Evolutionary conservation across 1,140 invertebrate species (phyloP).

Genomic region (Aradophagus sp.): DNA sequence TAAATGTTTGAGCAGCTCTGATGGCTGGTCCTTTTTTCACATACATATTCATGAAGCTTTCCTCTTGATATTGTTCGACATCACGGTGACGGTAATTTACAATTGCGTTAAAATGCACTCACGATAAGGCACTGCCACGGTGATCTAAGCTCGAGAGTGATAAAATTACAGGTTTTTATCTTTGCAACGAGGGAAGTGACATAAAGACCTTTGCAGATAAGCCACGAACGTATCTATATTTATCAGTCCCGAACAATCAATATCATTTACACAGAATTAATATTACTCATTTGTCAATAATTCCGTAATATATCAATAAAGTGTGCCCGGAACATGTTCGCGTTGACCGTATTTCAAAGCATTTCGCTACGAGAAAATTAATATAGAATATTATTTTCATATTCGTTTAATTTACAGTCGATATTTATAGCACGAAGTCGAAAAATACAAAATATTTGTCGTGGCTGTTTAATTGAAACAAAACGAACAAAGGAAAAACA

Average conservation of each 20-base stretch:
- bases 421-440: too few relatives aligned
- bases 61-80: constrained; percentile 27
- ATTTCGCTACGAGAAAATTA: constrained; percentile 4
- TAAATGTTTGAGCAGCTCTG: constrained; percentile 14
- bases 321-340: constrained; percentile 21
- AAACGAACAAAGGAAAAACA: too few relatives aligned
- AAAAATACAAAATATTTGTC: too few relatives aligned
- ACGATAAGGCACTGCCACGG: constrained; percentile 17
- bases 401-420: too few relatives aligned
- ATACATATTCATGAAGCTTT: constrained; percentile 32
- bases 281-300: constrained; percentile 52
- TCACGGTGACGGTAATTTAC: constrained; percentile 42
- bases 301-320: constrained; percentile 39
- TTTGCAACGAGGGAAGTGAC: constrained; percentile 30
- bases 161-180: constrained; percentile 33
- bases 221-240: constrained; percentile 40
- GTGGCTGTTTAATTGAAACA: too few relatives aligned
- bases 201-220: constrained; percentile 47
- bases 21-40: constrained; percentile 4
- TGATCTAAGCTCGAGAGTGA: constrained; percentile 20
- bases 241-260: constrained; percentile 38
- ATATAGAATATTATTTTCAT: too few relatives aligned
- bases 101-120: constrained; percentile 20
- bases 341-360: constrained; percentile 17
- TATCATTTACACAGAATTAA: constrained; percentile 49